A percentile compares a stretch with the other conserved stretches of the same genome.
These are phyloP conservation scores for Capitulum mitella DNA, from an alignment of 2,888 invertebrate species.

Conservation along the genomic window DNA sequence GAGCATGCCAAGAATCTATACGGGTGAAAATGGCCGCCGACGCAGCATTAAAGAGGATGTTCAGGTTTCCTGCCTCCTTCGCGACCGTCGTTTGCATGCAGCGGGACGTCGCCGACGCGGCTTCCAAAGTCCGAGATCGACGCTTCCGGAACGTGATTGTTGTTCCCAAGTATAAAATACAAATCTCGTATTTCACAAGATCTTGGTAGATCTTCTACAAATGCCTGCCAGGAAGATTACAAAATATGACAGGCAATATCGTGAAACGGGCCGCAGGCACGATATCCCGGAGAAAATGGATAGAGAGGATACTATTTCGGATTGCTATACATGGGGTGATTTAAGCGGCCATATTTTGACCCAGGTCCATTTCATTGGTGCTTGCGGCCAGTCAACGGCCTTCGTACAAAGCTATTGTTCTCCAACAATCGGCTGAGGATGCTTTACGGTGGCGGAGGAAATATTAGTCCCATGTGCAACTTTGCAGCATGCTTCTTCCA, in stretches of 20 bases:
- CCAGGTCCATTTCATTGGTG: not conserved
- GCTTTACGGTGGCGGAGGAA: not conserved
- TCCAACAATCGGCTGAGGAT: not conserved
- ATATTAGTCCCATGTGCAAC: slow-evolving; percentile 8
- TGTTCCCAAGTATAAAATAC: not conserved
- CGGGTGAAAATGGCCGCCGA: slow-evolving; percentile 3
- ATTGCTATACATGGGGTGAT: not conserved
- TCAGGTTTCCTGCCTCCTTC: not conserved
- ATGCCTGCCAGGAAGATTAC: not conserved
- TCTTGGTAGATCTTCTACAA: not conserved
- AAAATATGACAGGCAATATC: not conserved
- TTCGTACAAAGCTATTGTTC: not conserved
- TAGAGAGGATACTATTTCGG: not conserved
- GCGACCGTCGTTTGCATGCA: not conserved
- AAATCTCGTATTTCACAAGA: not conserved
- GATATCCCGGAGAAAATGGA: not conserved
- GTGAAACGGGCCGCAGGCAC: not conserved
- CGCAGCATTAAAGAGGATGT: too few species aligned
- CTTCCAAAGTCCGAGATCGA: not conserved
- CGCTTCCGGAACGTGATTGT: not conserved
- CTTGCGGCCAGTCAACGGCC: slow-evolving; percentile 7
- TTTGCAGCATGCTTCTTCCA: not conserved
- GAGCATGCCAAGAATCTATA: too few species aligned
- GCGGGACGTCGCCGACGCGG: not conserved
- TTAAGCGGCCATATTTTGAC: not conserved